phyloP scores from a whole-genome alignment of 2,797 vertebrate genomes.

The Chloroceryle inda region DNA sequence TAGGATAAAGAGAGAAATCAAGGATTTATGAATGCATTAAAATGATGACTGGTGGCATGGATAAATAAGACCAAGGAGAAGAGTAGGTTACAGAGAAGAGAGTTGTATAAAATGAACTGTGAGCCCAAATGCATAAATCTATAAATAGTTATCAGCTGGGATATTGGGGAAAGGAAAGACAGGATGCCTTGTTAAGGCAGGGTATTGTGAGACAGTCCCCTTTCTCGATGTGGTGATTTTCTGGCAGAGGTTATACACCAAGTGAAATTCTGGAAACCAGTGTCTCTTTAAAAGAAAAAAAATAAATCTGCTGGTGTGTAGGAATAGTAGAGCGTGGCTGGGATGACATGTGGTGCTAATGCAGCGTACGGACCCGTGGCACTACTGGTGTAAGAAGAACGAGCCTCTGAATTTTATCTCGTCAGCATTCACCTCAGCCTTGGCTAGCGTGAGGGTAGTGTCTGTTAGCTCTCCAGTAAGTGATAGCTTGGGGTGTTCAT shows the following conservation, averaged over 20 bases:
- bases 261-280: slow-evolving; percentile 50
- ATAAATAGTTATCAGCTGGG: not conserved
- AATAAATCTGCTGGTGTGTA: slow-evolving; percentile 35
- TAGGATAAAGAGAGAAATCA: slow-evolving; percentile 26
- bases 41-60: not conserved
- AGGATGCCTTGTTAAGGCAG: not conserved
- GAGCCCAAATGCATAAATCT: not conserved
- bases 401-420: slow-evolving; percentile 63
- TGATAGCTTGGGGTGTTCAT: not conserved
- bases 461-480: slow-evolving; percentile 19
- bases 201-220: not conserved
- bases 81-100: slow-evolving; percentile 4
- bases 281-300: slow-evolving; percentile 25
- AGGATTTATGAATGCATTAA: not conserved
- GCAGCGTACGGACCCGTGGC: slow-evolving; percentile 56
- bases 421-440: slow-evolving; percentile 22
- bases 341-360: slow-evolving; percentile 71
- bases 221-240: slow-evolving; percentile 1
- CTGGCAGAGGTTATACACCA: not conserved
- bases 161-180: not conserved
- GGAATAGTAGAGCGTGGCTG: slow-evolving; percentile 54
- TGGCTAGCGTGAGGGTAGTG: not conserved
- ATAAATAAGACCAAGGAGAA: not conserved
- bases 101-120: not conserved
- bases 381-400: slow-evolving; percentile 51